Base-by-base conservation (phyloP, 23 tunicate genomes). In the Pegea sp. region DNA sequence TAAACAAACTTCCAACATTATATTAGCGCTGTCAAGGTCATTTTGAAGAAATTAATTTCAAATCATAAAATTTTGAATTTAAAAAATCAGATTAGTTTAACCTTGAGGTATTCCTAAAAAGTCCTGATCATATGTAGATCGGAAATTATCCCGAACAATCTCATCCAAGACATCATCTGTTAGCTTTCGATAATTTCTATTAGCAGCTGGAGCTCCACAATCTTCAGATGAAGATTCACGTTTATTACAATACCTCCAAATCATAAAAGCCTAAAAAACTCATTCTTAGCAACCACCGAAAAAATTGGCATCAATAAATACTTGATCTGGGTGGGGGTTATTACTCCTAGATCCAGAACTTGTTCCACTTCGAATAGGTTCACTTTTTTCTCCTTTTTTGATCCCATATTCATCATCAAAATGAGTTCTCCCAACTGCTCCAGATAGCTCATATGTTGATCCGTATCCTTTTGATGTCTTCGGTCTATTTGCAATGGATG, bases 41-140 rank as follows among this genome's bases (percentile, higher is more conserved):
- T n/a, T n/a, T n/a, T n/a, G n/a, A n/a, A n/a, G n/a, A n/a, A n/a
- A n/a, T n/a, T n/a, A n/a, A n/a, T n/a, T n/a, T n/a, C n/a, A n/a
- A n/a, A n/a, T n/a, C n/a, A n/a, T n/a, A n/a, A n/a, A n/a, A n/a
- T n/a, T n/a, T n/a, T n/a, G n/a, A n/a, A n/a, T n/a, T n/a, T n/a
- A n/a, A n/a, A n/a, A n/a, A n/a, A n/a, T n/a, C n/a, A n/a, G n/a
- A n/a, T n/a, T n/a, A n/a, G n/a, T n/a, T n/a, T n/a, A n/a, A 72
- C 95, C 95, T 84, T 84, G 95, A 23, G 84, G 84, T 1, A 84
- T 74, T 31, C 95, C 95, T 19, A 84, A 31, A 49, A 57, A 84
- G 33, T 84, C 95, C 54, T 63, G 44, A 26, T 74, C 71, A 58
- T 84, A 84, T 2, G 95, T 84, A 18, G 75, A 48, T 54, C 69